Evolutionary conservation across 2,797 vertebrate genomes (phyloP).

Genomic region (Microcaecilia unicolor): DNA sequence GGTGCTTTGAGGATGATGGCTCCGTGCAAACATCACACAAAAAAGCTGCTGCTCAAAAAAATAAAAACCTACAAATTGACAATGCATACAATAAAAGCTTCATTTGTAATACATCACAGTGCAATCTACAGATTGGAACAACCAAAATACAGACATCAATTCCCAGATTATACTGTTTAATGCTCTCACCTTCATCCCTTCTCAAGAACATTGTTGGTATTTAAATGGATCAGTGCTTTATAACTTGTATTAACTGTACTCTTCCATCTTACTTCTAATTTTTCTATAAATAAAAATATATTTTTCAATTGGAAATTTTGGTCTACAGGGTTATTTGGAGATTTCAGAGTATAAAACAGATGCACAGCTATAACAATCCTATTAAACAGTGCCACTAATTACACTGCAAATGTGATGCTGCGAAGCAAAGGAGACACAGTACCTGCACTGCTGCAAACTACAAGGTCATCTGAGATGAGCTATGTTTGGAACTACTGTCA

Average conservation of each 20-base stretch:
- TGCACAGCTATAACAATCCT: background rate
- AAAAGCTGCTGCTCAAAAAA: constrained; percentile 18
- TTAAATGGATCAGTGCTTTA: background rate
- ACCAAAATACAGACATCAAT: background rate
- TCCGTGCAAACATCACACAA: background rate
- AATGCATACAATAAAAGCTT: background rate
- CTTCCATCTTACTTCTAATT: background rate
- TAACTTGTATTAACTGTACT: background rate
- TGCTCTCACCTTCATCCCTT: background rate
- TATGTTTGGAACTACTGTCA: no score
- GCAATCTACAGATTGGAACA: background rate
- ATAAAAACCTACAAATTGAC: constrained; percentile 9
- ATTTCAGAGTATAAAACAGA: background rate
- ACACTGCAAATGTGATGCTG: no score
- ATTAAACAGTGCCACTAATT: background rate
- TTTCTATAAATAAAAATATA: background rate
- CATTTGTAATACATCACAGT: constrained; percentile 12
- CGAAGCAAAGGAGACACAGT: no score
- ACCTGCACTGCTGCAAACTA: no score
- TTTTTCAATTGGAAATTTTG: background rate
- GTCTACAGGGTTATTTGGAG: background rate
- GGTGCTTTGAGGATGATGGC: background rate
- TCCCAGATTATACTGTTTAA: background rate
- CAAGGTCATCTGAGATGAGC: no score
- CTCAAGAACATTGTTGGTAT: background rate